Evolutionary conservation across 2,113 vertebrate genomes (phyloP).

Genomic region (Chionodraco myersi): DNA sequence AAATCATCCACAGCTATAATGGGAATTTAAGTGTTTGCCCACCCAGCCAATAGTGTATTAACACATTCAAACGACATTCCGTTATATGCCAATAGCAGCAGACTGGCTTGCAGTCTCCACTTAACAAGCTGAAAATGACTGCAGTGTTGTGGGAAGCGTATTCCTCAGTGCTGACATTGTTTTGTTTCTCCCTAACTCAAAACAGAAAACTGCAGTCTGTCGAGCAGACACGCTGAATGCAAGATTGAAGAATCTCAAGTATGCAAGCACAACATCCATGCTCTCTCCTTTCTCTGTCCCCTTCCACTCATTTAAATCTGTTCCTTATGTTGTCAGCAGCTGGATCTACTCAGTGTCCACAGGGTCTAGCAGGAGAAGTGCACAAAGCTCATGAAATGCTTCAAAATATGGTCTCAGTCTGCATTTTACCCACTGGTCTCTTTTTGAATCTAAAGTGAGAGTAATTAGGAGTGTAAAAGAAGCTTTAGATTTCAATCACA

Average conservation of each 20-base stretch:
- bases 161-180: constrained; percentile 66
- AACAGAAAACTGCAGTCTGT: constrained; percentile 61
- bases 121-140: constrained; percentile 35
- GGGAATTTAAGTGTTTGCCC: not conserved
- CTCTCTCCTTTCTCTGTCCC: constrained; percentile 47
- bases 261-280: constrained; percentile 59
- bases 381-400: constrained; percentile 11
- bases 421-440: not conserved
- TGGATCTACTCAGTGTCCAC: constrained; percentile 36
- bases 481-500: not conserved
- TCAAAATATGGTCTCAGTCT: not conserved
- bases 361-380: constrained; percentile 12
- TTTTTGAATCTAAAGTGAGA: not conserved
- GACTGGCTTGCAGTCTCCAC: constrained; percentile 3
- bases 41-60: not conserved
- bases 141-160: constrained; percentile 44
- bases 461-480: not conserved
- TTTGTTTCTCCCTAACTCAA: constrained; percentile 72
- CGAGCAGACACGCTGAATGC: constrained; percentile 60
- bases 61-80: constrained; percentile 2
- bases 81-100: constrained; percentile 6
- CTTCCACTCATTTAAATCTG: not conserved
- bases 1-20: not conserved
- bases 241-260: constrained; percentile 72
- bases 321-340: constrained; percentile 37